Percentiles rank a stretch among this genome's conserved stretches.
phyloP scores from a whole-genome alignment of 2,888 invertebrate species.

The Drosophila mettleri region DNA sequence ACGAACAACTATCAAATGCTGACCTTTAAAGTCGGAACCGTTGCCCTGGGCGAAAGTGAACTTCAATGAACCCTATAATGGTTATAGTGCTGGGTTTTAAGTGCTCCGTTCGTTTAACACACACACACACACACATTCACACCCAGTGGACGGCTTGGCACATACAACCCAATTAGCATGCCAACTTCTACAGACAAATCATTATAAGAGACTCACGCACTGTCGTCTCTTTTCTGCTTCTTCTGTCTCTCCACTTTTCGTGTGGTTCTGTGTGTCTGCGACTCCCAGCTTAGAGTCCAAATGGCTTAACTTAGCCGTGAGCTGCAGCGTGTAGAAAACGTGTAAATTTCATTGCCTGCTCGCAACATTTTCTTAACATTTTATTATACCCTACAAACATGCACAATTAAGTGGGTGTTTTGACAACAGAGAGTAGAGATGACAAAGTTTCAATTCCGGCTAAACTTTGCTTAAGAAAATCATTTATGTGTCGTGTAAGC shows the following conservation, averaged over 20 bases:
- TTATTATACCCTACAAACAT: conserved; percentile 30
- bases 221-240: conserved; percentile 2
- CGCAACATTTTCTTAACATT: conserved; percentile 31
- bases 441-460: no score
- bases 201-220: conserved; percentile 68
- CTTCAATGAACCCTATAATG: conserved; percentile 49
- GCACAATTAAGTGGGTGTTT: conserved; percentile 11
- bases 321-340: conserved; percentile 62
- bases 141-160: conserved; percentile 15
- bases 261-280: conserved; percentile 36
- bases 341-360: conserved; percentile 60
- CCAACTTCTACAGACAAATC: conserved; percentile 53
- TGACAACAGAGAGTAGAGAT: no score
- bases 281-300: conserved; percentile 16
- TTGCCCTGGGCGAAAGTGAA: conserved; percentile 50
- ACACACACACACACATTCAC: conserved; percentile 12
- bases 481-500: no score
- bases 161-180: conserved; percentile 66
- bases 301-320: conserved; percentile 45
- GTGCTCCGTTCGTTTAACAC: conserved; percentile 36
- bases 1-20: conserved; percentile 31
- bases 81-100: conserved; percentile 27
- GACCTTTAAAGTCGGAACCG: conserved; percentile 47
- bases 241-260: conserved; percentile 36
- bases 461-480: no score